Evolutionary conservation across 64 coral and sea anemone genomes (phyloP), one percentile per base, ranked within the genome.

Genomic region (Platygyra sinensis): DNA sequence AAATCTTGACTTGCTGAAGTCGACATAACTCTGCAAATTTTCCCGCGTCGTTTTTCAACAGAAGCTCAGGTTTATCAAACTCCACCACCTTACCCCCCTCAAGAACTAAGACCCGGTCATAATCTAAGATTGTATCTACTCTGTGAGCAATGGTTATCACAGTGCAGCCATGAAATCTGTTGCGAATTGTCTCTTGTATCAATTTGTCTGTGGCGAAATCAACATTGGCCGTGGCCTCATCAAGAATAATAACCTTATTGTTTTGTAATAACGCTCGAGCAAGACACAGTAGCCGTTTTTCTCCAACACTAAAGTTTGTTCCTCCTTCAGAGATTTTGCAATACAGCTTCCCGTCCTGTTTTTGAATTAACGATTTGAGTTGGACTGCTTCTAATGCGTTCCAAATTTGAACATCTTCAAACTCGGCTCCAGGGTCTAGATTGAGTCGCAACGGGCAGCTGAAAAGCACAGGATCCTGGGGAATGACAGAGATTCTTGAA

Each of bases 151-250:
- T 77, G 4, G 90, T 92, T 19, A 92, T 87, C 2, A 92, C 84
- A 0, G 90, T 87, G 38, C 90, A 79, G 22, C 52, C 72, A 36
- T 92, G 64, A 55, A 92, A 92, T 62, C 69, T 54, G 19, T 27
- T 92, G 46, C 90, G 90, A 73, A 92, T 87, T 28, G 86, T 87
- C 62, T 92, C 82, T 46, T 92, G 82, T 87, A 92, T 92, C 63
- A 92, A 61, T 8, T 62, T 83, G 72, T 92, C 90, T 36, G 90
- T 92, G 25, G 85, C 78, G 62, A 87, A 92, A 29, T 92, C 90
- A 10, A 92, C 82, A 67, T 87, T 67, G n/a, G 90, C 90, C 0
- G 90, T 92, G 19, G 90, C 83, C 73, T 92, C 90, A 30, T 92
- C 90, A 52, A 92, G 86, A 67, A 87, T 69, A 55, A 86, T 77